Evolutionary conservation across 2,113 vertebrate genomes (phyloP).

Genomic region (Herpailurus yagouaroundi): DNA sequence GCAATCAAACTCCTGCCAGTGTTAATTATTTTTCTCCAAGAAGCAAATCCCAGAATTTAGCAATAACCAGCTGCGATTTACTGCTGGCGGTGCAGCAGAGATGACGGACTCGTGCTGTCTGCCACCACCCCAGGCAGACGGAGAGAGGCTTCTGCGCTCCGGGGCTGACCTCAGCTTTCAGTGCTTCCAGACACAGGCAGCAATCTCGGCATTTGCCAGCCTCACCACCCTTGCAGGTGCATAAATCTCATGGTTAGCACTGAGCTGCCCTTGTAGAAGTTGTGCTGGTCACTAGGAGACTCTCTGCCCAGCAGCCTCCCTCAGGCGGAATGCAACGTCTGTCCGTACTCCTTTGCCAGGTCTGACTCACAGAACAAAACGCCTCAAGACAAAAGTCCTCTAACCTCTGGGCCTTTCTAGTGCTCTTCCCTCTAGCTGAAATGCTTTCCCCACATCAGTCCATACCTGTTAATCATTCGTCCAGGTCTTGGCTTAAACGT

Average conservation of each 20-base stretch:
- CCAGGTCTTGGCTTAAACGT: neutral
- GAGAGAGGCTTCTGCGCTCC: neutral
- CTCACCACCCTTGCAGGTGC: neutral
- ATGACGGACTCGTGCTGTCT: constrained; percentile 34
- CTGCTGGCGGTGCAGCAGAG: constrained; percentile 40
- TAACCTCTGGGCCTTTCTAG: neutral
- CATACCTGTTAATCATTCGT: neutral
- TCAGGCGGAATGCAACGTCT: accelerated
- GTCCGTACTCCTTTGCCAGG: neutral
- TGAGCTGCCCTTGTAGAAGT: neutral
- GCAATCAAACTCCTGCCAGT: constrained; percentile 87
- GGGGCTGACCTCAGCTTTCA: constrained; percentile 30
- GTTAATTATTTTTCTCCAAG: constrained; percentile 88
- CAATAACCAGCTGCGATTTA: constrained; percentile 82
- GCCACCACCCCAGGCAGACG: neutral
- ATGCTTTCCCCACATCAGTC: neutral
- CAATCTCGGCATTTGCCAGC: neutral
- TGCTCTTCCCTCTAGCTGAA: neutral
- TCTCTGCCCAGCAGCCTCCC: accelerated
- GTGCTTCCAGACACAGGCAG: neutral
- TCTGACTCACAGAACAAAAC: neutral
- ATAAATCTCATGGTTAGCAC: neutral
- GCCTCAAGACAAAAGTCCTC: neutral
- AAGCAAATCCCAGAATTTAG: constrained; percentile 86
- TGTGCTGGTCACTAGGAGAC: neutral